phyloP scores from a whole-genome alignment of 2,113 vertebrate species.

The Sorex fumeus region DNA sequence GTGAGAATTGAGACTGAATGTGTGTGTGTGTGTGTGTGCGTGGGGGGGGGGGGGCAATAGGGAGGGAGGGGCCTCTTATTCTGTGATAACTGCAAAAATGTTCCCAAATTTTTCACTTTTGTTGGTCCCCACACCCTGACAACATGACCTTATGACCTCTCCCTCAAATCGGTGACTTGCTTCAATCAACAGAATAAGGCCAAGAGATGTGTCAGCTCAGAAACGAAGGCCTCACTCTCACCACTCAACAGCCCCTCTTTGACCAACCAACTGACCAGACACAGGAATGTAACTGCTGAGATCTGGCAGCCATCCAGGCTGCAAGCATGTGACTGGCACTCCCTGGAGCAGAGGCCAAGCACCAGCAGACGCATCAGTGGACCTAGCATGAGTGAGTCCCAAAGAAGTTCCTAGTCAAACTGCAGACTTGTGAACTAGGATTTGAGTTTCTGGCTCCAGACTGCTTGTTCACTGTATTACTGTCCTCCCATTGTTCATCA shows the following conservation, averaged over 20 bases:
- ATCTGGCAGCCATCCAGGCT: too few relatives aligned
- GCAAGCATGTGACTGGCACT: background rate
- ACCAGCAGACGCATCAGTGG: too few relatives aligned
- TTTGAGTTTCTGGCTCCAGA: background rate
- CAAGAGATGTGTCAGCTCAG: background rate
- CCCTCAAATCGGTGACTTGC: background rate
- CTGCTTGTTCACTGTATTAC: too few relatives aligned
- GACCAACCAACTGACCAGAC: background rate
- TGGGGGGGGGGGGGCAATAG: background rate
- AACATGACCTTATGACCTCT: too few relatives aligned
- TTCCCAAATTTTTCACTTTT: background rate
- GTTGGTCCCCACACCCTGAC: background rate
- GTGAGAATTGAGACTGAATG: background rate
- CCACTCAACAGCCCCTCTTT: background rate
- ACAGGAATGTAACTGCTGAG: background rate
- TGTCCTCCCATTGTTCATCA: too few relatives aligned
- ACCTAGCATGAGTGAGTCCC: background rate
- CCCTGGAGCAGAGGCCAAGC: background rate
- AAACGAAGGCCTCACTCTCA: background rate
- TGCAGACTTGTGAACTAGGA: too few relatives aligned
- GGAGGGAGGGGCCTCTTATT: background rate
- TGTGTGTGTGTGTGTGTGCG: rapidly evolving
- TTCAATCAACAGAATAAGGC: background rate
- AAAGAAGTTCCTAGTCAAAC: background rate
- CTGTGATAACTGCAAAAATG: background rate